Percentiles rank a stretch among this genome's conserved stretches.
Conservation (phyloP, 35 echinoderm and acorn worm species). For the Heliocidaris erythrogramma region DNA sequence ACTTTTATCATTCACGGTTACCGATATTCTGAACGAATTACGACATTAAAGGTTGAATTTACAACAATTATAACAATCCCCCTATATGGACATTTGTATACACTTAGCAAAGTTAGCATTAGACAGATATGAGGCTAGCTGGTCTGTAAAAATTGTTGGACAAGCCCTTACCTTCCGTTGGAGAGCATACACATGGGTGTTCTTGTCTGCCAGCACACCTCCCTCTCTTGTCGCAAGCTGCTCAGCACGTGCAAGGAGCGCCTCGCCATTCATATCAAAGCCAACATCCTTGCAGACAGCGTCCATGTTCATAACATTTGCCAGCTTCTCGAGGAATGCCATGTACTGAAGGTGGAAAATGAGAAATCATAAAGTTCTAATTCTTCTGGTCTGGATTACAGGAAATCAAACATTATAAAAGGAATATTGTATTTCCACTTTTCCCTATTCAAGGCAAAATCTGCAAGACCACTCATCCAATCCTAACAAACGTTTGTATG, state of each 20-base stretch:
- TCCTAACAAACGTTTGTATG: no score
- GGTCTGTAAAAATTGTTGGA: not conserved
- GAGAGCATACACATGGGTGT: slow-evolving; percentile 83
- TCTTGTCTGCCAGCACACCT: slow-evolving; percentile 80
- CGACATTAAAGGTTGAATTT: no score
- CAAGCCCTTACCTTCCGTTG: slow-evolving; percentile 75
- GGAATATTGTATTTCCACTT: not conserved
- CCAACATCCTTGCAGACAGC: slow-evolving; percentile 83
- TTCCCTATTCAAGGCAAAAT: no score
- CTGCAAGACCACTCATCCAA: no score
- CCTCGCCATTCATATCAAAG: slow-evolving; percentile 91
- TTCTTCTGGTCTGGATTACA: not conserved
- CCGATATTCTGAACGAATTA: no score
- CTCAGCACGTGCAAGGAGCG: slow-evolving; percentile 82
- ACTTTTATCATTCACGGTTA: no score
- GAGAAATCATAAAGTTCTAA: not conserved
- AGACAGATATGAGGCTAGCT: no score
- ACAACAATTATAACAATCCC: no score
- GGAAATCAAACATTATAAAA: not conserved
- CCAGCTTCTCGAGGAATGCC: slow-evolving; percentile 85
- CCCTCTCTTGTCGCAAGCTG: slow-evolving; percentile 79
- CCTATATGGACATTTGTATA: no score
- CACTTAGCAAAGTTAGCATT: no score
- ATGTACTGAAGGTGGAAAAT: slow-evolving; percentile 77
- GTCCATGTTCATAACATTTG: slow-evolving; percentile 82